phyloP scores from a whole-genome alignment of 2,797 vertebrate genomes.

The Scolopax bukidnonensis region DNA sequence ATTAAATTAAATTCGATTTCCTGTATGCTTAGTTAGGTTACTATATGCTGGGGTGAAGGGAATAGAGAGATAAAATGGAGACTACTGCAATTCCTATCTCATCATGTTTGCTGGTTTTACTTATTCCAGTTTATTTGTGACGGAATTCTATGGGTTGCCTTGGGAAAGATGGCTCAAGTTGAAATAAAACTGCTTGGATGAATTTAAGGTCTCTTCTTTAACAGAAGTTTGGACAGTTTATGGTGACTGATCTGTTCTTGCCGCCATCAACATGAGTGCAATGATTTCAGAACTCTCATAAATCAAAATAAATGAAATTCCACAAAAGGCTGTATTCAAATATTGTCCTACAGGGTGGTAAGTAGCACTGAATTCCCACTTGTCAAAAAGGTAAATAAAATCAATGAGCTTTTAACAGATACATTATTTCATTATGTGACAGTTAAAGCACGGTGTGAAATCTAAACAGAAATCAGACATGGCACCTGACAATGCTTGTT shows the following conservation, averaged over 20 bases:
- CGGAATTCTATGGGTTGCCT: not conserved
- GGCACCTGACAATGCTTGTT: not conserved
- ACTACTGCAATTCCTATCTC: not conserved
- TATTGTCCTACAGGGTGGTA: not conserved
- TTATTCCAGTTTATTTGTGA: not conserved
- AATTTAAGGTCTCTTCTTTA: not conserved
- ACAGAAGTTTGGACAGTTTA: not conserved
- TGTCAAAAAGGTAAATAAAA: constrained; percentile 47
- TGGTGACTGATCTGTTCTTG: not conserved
- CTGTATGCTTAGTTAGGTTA: not conserved
- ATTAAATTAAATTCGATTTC: not conserved
- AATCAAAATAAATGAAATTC: constrained; percentile 32
- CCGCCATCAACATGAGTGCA: not conserved
- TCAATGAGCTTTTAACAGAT: constrained; percentile 38
- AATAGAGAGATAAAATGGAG: not conserved
- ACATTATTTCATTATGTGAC: constrained; percentile 35
- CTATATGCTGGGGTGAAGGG: too few relatives aligned
- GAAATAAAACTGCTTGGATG: not conserved
- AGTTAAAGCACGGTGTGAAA: constrained; percentile 50
- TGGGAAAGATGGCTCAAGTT: not conserved
- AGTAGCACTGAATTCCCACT: constrained; percentile 3
- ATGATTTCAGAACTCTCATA: not conserved
- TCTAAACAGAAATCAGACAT: constrained; percentile 44
- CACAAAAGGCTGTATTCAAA: constrained; percentile 10
- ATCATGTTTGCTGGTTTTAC: not conserved